Evolutionary conservation across 2,888 invertebrate genomes (phyloP).

Genomic region (Cyaniris semiargus): DNA sequence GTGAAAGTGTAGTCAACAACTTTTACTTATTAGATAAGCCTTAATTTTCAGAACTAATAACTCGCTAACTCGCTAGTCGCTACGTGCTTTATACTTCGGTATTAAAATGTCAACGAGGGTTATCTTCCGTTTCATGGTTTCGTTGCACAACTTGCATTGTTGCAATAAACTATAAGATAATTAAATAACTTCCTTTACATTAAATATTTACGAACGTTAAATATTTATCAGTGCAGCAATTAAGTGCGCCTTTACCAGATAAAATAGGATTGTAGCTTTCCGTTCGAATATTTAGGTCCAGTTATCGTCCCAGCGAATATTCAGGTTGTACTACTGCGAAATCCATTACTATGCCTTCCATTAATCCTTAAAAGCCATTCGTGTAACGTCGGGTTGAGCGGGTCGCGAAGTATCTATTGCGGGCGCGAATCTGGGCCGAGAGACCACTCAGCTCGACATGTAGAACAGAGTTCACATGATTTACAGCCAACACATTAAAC

Average conservation of each 20-base stretch:
- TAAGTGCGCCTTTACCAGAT: background rate
- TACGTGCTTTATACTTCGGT: constrained; percentile 1
- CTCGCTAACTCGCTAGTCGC: constrained; percentile 5
- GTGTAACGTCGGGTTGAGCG: background rate
- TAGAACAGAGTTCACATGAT: constrained; percentile 27
- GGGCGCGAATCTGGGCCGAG: constrained; percentile 29
- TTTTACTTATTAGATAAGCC: constrained; percentile 27
- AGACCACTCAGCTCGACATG: constrained; percentile 24
- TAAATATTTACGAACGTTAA: background rate
- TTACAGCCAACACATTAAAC: constrained; percentile 30
- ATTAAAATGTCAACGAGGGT: background rate
- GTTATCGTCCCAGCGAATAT: background rate
- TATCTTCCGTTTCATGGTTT: background rate
- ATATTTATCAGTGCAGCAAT: background rate
- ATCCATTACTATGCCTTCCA: background rate
- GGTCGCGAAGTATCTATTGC: constrained; percentile 8
- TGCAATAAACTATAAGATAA: background rate
- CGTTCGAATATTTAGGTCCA: background rate
- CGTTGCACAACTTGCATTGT: background rate
- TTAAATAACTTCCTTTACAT: background rate
- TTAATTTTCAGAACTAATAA: constrained; percentile 22
- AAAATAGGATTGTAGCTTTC: background rate
- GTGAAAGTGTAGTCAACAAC: constrained; percentile 21
- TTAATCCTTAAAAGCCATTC: constrained; percentile 12
- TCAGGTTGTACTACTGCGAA: background rate